Percentiles rank a stretch among this genome's conserved stretches.
Evolutionary conservation across 2,113 vertebrate species (phyloP).

Genomic region (Limnothrissa miodon): DNA sequence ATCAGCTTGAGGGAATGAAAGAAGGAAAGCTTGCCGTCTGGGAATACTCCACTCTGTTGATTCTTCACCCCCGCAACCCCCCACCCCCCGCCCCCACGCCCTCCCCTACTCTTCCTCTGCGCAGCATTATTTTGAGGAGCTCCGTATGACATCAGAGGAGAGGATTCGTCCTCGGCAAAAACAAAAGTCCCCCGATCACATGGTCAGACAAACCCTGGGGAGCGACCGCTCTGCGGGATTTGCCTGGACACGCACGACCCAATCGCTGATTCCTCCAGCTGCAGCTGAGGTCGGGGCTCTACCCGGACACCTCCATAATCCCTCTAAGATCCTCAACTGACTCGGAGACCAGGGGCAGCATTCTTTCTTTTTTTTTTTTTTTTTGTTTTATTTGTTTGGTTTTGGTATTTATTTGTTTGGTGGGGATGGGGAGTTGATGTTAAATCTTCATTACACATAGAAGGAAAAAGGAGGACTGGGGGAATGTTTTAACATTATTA

Average conservation of each 20-base stretch:
- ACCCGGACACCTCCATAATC: background rate
- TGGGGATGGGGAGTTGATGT: no score
- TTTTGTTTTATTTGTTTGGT: no score
- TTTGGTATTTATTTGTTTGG: no score
- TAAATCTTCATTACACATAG: background rate
- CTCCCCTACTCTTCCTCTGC: slow-evolving; percentile 17
- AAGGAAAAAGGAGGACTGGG: background rate
- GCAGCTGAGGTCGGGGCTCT: background rate
- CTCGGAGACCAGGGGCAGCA: background rate
- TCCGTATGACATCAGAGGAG: slow-evolving; percentile 30
- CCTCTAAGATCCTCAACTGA: background rate
- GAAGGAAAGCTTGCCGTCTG: background rate
- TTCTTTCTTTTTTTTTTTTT: no score
- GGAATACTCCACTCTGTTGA: slow-evolving; percentile 3
- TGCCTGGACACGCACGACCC: background rate
- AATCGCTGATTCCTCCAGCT: background rate
- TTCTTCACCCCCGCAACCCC: background rate
- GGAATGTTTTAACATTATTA: slow-evolving; percentile 19
- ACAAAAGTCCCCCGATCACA: slow-evolving; percentile 43
- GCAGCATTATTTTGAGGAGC: background rate
- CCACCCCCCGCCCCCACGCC: slow-evolving; percentile 32
- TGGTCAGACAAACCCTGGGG: slow-evolving; percentile 34
- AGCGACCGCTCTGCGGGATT: background rate
- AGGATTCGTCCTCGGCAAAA: slow-evolving; percentile 43
- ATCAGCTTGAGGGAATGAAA: slow-evolving; percentile 22